Evolutionary conservation across 1,140 invertebrate species (phyloP).

Genomic region (Drosophila triauraria): DNA sequence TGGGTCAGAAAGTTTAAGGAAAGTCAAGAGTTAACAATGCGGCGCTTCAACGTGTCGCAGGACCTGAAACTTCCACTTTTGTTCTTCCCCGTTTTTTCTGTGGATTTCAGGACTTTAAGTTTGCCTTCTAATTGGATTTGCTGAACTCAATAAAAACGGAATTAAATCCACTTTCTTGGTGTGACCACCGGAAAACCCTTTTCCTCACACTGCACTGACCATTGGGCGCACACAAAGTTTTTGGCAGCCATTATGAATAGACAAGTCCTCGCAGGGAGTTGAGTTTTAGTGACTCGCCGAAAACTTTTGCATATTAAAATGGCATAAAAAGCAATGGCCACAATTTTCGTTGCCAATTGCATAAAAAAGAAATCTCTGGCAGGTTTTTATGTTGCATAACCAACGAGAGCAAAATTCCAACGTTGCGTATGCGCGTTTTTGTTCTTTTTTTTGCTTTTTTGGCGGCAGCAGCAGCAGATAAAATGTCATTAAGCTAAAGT

Average conservation of each 20-base stretch:
- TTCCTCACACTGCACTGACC: constrained; percentile 51
- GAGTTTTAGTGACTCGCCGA: constrained; percentile 43
- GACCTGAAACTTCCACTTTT: constrained; percentile 29
- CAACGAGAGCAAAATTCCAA: constrained; percentile 40
- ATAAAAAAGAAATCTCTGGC: constrained; percentile 62
- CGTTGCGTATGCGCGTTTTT: constrained; percentile 66
- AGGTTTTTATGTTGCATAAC: constrained; percentile 72
- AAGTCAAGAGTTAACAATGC: constrained; percentile 83
- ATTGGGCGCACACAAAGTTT: constrained; percentile 54
- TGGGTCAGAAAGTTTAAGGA: constrained; percentile 77
- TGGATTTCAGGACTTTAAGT: constrained; percentile 53
- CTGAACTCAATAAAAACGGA: constrained; percentile 76
- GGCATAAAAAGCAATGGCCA: constrained; percentile 79
- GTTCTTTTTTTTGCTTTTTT: constrained; percentile 2
- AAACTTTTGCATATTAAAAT: constrained; percentile 83
- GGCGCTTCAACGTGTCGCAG: constrained; percentile 62
- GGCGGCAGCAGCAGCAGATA: constrained; percentile 60
- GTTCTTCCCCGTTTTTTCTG: not conserved
- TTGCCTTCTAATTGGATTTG: constrained; percentile 77
- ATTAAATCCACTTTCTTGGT: constrained; percentile 75
- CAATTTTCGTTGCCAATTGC: constrained; percentile 78
- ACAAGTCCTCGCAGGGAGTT: constrained; percentile 34
- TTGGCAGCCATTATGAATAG: constrained; percentile 72
- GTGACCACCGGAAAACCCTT: constrained; percentile 38
- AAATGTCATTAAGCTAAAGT: constrained; percentile 83